phyloP scores from a whole-genome alignment of 2,888 invertebrate genomes.

The Drosophila neotestacea region DNA sequence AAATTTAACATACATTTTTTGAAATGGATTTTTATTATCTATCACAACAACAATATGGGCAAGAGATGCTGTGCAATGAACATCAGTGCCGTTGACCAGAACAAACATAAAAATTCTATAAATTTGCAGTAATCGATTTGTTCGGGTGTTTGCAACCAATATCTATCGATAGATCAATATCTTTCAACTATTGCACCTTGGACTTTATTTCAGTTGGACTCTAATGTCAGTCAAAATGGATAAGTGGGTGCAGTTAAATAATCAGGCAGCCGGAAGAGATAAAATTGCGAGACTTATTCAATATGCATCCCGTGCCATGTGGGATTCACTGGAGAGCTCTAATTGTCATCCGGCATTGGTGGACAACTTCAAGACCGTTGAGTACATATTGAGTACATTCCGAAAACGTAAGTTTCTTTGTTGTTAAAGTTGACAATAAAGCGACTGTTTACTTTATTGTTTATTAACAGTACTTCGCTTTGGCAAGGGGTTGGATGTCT shows the following conservation, averaged over 20 bases:
- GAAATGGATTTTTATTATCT: too few species aligned
- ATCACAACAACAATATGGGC: too few species aligned
- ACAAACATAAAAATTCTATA: too few species aligned
- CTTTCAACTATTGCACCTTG: constrained; percentile 65
- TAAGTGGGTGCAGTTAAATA: constrained; percentile 83
- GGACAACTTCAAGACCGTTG: constrained; percentile 92
- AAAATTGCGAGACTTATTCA: constrained; percentile 89
- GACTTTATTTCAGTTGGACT: constrained; percentile 51
- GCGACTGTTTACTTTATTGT: background rate
- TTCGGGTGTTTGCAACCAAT: too few species aligned
- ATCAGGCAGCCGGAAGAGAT: constrained; percentile 83
- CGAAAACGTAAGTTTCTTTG: constrained; percentile 90
- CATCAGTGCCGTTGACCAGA: too few species aligned
- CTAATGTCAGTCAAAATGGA: constrained; percentile 71
- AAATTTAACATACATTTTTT: too few species aligned
- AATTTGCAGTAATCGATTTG: too few species aligned
- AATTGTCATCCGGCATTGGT: constrained; percentile 88
- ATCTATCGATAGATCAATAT: constrained; percentile 2
- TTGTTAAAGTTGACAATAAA: background rate
- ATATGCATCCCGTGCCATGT: constrained; percentile 92
- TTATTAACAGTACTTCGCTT: constrained; percentile 90
- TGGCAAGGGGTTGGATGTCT: constrained; percentile 93
- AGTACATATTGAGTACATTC: constrained; percentile 93
- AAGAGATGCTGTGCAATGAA: too few species aligned
- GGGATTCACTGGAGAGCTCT: constrained; percentile 90